Base-by-base conservation (phyloP, 1,140 invertebrate genomes). In the Frieseomelitta varia region DNA sequence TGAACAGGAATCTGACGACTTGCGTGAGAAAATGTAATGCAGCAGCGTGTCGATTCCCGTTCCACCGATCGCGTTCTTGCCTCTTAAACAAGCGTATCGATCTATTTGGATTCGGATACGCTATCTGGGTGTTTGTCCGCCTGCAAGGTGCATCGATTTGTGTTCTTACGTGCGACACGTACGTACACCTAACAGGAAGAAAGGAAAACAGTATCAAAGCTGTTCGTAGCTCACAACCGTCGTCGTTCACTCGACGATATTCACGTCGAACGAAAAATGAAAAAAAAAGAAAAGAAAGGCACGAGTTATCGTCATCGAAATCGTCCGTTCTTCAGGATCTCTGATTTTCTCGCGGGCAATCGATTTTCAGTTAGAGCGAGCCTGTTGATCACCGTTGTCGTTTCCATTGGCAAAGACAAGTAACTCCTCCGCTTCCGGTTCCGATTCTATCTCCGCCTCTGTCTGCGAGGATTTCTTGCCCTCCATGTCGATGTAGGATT, bases 401-500 rank as follows among this genome's bases (percentile, higher is more conserved):
- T 86, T 80, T 21, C 30, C 4, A 15, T 47, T 81, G 11, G 34
- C 19, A 58, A 93, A 93, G 0, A 92, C 78, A 10, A 94, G 76
- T 0, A 93, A 85, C 72, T 94, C 90, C 51, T 91, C 68, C 4
- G 24, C 89, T 53, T 91, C 86, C 39, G 79, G 71, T 58, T 92
- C 82, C 15, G 71, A 27, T 51, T 91, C 85, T 30, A 72, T 71
- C 51, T 93, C 85, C 14, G 74, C 27, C 30, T 91, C 85, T n/a
- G 67, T 69, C 58, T 92, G 84, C 19, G 67, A 51, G 1, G 67
- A 53, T 51, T 91, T 92, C 30, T 84, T 91, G 0, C 93, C 93
- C 51, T 93, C 91, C 95, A 96, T 96, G 79, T 95, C 95, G 47
- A 95, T 94, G 74, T 96, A 96, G 63, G 95, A 95, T 69, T 95